Percentiles rank a stretch among this genome's conserved stretches.
These are phyloP conservation scores for Platycheirus albimanus DNA, from an alignment of 2,888 invertebrate genomes.

Conservation along the genomic window DNA sequence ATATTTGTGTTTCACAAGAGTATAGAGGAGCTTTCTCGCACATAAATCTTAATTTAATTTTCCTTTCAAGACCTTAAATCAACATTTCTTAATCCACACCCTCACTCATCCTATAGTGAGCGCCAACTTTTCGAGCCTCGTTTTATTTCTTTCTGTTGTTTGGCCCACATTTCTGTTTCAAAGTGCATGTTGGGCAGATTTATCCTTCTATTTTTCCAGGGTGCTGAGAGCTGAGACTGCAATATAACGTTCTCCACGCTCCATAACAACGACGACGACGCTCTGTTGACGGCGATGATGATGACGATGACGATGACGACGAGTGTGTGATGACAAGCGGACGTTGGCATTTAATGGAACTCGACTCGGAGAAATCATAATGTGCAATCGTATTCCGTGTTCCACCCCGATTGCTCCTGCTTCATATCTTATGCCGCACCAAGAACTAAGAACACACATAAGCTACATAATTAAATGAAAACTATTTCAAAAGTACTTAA, in stretches of 20 bases:
- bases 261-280: constrained; percentile 6
- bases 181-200: constrained; percentile 56
- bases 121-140: constrained; percentile 42
- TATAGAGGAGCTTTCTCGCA: constrained; percentile 38
- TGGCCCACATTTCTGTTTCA: constrained; percentile 62
- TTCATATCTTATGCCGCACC: constrained; percentile 1
- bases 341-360: constrained; percentile 71
- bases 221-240: constrained; percentile 59
- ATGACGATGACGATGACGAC: constrained; percentile 26
- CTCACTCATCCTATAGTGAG: constrained; percentile 2
- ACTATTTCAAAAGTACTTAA: constrained; percentile 75
- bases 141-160: constrained; percentile 54
- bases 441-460: constrained; percentile 54
- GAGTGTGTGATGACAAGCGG: constrained; percentile 67
- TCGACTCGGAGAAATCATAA: constrained; percentile 71
- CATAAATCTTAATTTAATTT: constrained; percentile 74
- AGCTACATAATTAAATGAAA: constrained; percentile 75
- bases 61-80: constrained; percentile 73
- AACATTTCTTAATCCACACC: constrained; percentile 71
- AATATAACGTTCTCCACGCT: constrained; percentile 40
- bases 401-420: constrained; percentile 26
- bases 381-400: constrained; percentile 61
- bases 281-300: not conserved
- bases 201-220: constrained; percentile 37
- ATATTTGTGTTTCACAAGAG: constrained; percentile 69